Base-by-base conservation (phyloP, 2,113 vertebrate species). In the Panurus biarmicus region DNA sequence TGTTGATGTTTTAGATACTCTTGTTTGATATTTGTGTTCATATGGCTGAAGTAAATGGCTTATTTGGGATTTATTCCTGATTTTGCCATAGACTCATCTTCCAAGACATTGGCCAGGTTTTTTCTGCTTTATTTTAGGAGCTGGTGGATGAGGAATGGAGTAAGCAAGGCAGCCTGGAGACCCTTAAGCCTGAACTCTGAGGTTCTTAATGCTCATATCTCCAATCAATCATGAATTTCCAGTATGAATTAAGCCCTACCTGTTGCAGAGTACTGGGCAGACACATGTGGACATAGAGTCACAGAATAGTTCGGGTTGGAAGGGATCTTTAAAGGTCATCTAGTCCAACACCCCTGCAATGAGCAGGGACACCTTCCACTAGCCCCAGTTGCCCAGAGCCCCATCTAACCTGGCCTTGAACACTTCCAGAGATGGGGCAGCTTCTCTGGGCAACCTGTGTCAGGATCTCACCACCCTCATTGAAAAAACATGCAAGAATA, bases 1-100 rank as follows among this genome's bases (percentile, higher is more conserved):
- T 96, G 92, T 96, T 96, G 93, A 93, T 95, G 93, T 91, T 96
- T 97, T 84, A 96, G 87, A 88, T 95, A 84, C 75, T 87, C 87
- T 93, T 96, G 93, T 92, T 96, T 95, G 91, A 85, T 95, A 95
- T 94, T 95, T 96, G 90, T 95, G 81, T 95, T 93, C 82, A 80
- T 82, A 75, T 86, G 72, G 87, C 74, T 95, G 61, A 94, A 96
- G 82, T 82, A 94, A 95, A 87, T 80, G 81, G 29, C 72, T 93
- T 95, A 91, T 80, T 71, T 88, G 51, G 53, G 61, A 12, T 83
- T 88, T 95, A 56, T 85, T 83, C 85, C 69, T 71, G 56, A 66
- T 89, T 95, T 95, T 91, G 40, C 56, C 64, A 60, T 19, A 66
- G 31, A 36, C 20, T 48, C 28, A 62, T 81, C 79, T 89, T 79